Percentiles rank a stretch among this genome's conserved stretches.
phyloP scores from a whole-genome alignment of 1,140 invertebrate species.

The Coptotermes formosanus region DNA sequence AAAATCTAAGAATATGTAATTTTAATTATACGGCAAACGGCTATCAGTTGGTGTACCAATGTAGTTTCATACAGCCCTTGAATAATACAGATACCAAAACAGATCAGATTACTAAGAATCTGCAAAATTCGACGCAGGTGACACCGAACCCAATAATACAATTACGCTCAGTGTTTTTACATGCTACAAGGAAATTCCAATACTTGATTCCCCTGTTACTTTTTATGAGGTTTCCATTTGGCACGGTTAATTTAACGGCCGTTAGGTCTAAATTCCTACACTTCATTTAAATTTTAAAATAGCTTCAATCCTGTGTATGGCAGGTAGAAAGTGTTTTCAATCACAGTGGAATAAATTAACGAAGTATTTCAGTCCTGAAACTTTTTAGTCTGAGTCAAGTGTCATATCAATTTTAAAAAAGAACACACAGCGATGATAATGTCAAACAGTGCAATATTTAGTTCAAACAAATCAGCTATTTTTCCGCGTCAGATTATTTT shows the following conservation, averaged over 20 bases:
- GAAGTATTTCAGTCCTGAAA: too few species aligned
- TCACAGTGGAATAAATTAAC: too few species aligned
- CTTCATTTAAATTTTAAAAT: not conserved
- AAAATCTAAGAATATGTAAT: not conserved
- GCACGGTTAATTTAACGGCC: not conserved
- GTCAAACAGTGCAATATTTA: too few species aligned
- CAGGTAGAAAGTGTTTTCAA: not conserved
- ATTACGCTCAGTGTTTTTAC: not conserved
- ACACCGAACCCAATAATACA: not conserved
- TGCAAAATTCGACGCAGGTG: not conserved
- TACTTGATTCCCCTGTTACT: not conserved
- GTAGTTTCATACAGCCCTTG: not conserved
- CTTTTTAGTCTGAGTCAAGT: too few species aligned
- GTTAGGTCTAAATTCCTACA: not conserved
- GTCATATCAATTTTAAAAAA: too few species aligned
- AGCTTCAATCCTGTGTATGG: not conserved
- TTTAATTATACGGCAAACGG: not conserved
- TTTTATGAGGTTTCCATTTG: not conserved
- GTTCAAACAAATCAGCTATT: too few species aligned
- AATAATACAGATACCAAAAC: not conserved
- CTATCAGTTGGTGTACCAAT: not conserved
- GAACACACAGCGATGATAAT: too few species aligned
- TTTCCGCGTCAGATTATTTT: too few species aligned
- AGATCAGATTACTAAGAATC: not conserved
- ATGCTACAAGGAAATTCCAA: not conserved